Evolutionary conservation across 2,797 vertebrate species (phyloP).

Genomic region (Hydrolagus colliei): DNA sequence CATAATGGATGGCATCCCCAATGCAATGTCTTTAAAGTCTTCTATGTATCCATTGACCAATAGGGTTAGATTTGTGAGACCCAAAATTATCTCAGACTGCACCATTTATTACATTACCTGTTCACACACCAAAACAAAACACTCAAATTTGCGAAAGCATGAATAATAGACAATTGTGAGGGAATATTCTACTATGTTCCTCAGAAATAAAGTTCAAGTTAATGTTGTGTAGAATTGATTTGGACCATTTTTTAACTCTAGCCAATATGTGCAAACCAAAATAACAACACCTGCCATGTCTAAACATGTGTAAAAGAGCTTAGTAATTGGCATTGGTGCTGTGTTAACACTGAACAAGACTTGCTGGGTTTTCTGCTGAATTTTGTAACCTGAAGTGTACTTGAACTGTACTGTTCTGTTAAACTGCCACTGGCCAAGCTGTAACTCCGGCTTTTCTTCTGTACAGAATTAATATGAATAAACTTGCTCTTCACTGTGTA

Average conservation of each 20-base stretch:
- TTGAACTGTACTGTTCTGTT: conserved; percentile 58
- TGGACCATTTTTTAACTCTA: background rate
- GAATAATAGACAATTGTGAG: background rate
- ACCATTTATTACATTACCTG: background rate
- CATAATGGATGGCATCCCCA: too few relatives aligned
- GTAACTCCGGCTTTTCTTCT: conserved; percentile 69
- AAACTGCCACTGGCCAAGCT: conserved; percentile 68
- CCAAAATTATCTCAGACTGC: background rate
- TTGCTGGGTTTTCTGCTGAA: conserved; percentile 64
- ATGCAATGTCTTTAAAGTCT: background rate
- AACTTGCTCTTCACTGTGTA: conserved; percentile 73
- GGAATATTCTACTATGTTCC: background rate
- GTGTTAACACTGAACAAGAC: conserved; percentile 64
- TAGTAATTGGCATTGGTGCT: conserved; percentile 48
- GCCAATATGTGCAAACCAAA: too few relatives aligned
- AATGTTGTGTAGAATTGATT: background rate
- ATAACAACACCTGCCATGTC: conserved; percentile 34
- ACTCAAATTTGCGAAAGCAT: background rate
- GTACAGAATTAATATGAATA: conserved; percentile 79
- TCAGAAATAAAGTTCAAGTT: background rate
- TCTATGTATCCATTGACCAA: background rate
- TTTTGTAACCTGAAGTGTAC: conserved; percentile 73
- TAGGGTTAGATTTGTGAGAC: too few relatives aligned
- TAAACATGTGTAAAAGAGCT: conserved; percentile 59
- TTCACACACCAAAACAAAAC: background rate